Conservation (phyloP, 2,888 invertebrate genomes). For the Choreutis nemorana region DNA sequence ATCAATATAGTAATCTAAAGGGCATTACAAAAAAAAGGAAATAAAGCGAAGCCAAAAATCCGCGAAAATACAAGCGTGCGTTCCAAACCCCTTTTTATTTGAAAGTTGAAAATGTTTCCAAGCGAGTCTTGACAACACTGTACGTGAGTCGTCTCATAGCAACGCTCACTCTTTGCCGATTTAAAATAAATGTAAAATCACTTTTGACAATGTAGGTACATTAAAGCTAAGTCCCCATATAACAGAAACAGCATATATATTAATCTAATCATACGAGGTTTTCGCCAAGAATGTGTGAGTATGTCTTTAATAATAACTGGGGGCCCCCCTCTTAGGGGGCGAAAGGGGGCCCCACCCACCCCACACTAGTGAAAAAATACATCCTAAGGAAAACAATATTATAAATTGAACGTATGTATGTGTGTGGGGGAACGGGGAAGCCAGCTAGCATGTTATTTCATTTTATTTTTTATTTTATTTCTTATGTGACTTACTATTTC, state of each 20-base stretch:
- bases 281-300: slow-evolving; percentile 60
- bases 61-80: too few species aligned
- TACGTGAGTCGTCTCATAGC: too few species aligned
- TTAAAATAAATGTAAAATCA: too few species aligned
- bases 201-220: too few species aligned
- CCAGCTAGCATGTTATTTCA: slow-evolving; percentile 44
- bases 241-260: slow-evolving; percentile 41
- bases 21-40: too few species aligned
- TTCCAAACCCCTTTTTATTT: too few species aligned
- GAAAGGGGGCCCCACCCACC: slow-evolving; percentile 17
- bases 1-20: too few species aligned
- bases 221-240: slow-evolving; percentile 17
- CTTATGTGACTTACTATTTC: slow-evolving; percentile 45
- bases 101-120: too few species aligned
- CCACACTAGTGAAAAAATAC: slow-evolving; percentile 65
- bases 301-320: slow-evolving; percentile 66
- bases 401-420: slow-evolving; percentile 52
- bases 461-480: slow-evolving; percentile 59
- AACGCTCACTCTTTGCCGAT: too few species aligned
- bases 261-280: slow-evolving; percentile 64
- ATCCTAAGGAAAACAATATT: slow-evolving; percentile 66
- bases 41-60: too few species aligned
- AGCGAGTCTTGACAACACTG: too few species aligned
- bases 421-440: slow-evolving; percentile 34
- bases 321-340: slow-evolving; percentile 24